A percentile compares a stretch with the other conserved stretches of the same genome.
Evolutionary conservation across 1,140 invertebrate species (phyloP).

Genomic region (Camponotus pennsylvanicus): DNA sequence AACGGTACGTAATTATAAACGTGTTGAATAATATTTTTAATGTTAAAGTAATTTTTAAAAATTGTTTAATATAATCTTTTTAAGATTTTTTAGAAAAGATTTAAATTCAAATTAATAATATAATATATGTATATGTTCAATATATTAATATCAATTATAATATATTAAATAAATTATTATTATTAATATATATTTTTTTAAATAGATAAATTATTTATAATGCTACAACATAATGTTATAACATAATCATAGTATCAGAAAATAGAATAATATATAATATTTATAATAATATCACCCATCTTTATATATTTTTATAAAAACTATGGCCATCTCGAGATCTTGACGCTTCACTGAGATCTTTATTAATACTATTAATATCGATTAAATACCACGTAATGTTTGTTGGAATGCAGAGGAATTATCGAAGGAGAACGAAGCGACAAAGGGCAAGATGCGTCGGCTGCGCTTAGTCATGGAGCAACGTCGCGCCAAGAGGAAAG

Average conservation of each 20-base stretch:
- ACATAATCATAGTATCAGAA: too few relatives aligned
- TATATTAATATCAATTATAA: too few relatives aligned
- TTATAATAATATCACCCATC: neutral
- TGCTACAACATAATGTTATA: too few relatives aligned
- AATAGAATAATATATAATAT: too few relatives aligned
- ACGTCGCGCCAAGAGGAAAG: constrained; percentile 92
- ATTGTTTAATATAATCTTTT: too few relatives aligned
- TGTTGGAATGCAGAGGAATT: constrained; percentile 81
- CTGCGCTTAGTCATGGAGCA: constrained; percentile 95
- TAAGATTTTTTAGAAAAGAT: too few relatives aligned
- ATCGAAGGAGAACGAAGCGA: constrained; percentile 91
- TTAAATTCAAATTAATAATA: too few relatives aligned
- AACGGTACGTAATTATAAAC: constrained; percentile 61
- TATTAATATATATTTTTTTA: too few relatives aligned
- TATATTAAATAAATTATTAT: too few relatives aligned
- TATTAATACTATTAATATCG: neutral
- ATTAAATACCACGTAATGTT: neutral
- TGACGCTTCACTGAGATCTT: neutral
- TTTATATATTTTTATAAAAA: neutral
- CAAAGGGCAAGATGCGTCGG: constrained; percentile 94
- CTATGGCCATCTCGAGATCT: neutral
- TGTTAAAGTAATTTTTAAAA: too few relatives aligned
- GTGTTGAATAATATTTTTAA: neutral
- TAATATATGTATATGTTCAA: too few relatives aligned
- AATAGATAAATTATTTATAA: too few relatives aligned